Evolutionary conservation across 1,140 invertebrate genomes (phyloP).

Genomic region (Elysia chlorotica): DNA sequence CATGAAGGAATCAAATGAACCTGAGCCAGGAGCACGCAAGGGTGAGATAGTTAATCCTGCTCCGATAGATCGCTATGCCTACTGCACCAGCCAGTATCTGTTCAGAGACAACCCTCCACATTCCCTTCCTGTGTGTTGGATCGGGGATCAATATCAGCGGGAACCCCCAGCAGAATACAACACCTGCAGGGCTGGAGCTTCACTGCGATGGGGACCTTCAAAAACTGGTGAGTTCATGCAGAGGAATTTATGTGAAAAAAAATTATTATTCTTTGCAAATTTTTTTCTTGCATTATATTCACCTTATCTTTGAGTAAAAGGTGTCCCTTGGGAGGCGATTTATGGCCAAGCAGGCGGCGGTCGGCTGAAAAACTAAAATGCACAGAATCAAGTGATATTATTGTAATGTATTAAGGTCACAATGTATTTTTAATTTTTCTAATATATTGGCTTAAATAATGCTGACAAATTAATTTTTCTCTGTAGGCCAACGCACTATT

Average conservation of each 20-base stretch:
- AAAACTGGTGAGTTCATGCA: conserved; percentile 49
- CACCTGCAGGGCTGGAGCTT: conserved; percentile 46
- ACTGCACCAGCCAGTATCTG: conserved; percentile 49
- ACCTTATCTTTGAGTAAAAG: too few relatives aligned
- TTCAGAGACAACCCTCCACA: conserved; percentile 42
- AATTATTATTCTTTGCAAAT: too few relatives aligned
- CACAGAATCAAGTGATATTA: too few relatives aligned
- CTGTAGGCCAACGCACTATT: conserved; percentile 46
- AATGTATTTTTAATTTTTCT: too few relatives aligned
- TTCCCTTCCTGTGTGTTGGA: conserved; percentile 48
- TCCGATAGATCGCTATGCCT: conserved; percentile 45
- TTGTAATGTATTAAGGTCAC: too few relatives aligned
- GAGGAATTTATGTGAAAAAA: too few relatives aligned
- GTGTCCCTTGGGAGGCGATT: too few relatives aligned
- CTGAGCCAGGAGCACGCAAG: background rate
- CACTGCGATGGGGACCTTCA: conserved; percentile 55
- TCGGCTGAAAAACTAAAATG: too few relatives aligned
- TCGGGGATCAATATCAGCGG: conserved; percentile 48
- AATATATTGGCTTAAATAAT: too few relatives aligned
- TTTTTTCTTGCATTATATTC: too few relatives aligned
- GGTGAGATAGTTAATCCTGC: background rate
- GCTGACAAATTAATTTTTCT: too few relatives aligned
- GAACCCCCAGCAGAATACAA: conserved; percentile 47
- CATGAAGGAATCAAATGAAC: conserved; percentile 2
- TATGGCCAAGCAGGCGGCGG: too few relatives aligned